Percentiles rank a stretch among this genome's conserved stretches.
phyloP scores from a whole-genome alignment of 2,113 vertebrate species.

The Corythornis cristatus region DNA sequence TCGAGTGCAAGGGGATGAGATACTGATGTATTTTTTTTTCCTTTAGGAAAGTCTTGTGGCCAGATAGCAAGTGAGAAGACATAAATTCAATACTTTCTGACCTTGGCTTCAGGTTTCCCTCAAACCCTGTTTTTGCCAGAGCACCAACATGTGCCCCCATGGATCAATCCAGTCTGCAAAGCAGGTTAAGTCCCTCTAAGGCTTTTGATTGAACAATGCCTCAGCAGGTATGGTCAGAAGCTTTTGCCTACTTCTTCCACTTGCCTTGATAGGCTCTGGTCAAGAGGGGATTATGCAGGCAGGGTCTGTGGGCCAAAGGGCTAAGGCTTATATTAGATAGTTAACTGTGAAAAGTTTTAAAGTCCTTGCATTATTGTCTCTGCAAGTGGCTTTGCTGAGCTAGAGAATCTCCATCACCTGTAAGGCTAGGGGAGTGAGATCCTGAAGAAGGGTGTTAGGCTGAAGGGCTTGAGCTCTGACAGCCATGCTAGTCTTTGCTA shows the following conservation, averaged over 20 bases:
- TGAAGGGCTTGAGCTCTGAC: background rate
- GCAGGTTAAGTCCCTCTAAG: background rate
- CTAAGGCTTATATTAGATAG: background rate
- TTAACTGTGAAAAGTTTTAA: background rate
- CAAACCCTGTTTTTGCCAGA: background rate
- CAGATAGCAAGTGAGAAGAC: background rate
- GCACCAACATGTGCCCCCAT: background rate
- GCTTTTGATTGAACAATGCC: background rate
- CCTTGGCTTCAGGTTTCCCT: background rate
- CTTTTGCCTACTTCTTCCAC: background rate
- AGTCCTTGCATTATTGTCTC: background rate
- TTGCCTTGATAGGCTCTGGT: background rate
- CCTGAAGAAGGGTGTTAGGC: background rate
- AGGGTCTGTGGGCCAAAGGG: background rate
- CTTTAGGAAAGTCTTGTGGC: background rate
- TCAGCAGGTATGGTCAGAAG: background rate
- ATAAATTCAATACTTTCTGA: background rate
- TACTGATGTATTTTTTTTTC: background rate
- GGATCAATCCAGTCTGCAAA: background rate
- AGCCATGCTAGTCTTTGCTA: background rate
- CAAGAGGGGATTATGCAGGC: background rate
- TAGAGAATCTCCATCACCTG: background rate
- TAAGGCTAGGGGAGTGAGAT: background rate
- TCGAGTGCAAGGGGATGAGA: background rate
- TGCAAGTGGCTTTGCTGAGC: background rate